Base-by-base conservation (phyloP, 2,797 vertebrate species). In the Tokudaia tokunoshimensis region DNA sequence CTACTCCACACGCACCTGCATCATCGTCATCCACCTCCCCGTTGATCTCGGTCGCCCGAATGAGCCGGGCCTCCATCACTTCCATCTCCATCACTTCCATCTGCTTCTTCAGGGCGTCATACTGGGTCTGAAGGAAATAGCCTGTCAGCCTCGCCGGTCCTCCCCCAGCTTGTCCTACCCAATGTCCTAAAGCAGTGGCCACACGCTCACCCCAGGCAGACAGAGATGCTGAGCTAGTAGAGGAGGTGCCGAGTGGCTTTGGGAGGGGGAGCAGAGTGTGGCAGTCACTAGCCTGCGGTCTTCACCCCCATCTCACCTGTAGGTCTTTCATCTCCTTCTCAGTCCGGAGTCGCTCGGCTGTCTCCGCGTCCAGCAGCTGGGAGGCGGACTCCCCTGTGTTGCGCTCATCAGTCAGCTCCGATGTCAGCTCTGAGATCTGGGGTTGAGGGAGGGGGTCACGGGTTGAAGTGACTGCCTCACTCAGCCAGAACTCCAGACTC, bases 81-180 rank as follows among this genome's bases (percentile, higher is more conserved):
- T 99, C 99, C 99, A 99, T 99, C 98, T 99, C 99, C 99, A 99
- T 99, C 0, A 99, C 99, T 92, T 99, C 99, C 99, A 99, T 99
- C 97, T 99, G 99, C 96, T 99, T 99, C 98, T 99, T 99, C 98
- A 99, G 99, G 26, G 98, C 98, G 92, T 99, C 99, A 0, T 99
- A 99, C 98, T 99, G 99, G 91, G 98, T 98, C 99, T 99, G 98
- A 9, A 72, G 89, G 65, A 96, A 85, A 24, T 26, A 14, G 57
- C n/a, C 90, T 17, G 15, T 0, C 1, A 94, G 91, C 15, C 22
- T 22, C 6, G 72, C 72, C 1, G 1, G 22, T 17, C 57, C 10
- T 6, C 15, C 76, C 52, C 8, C 29, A 52, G 22, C 76, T 17
- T 41, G 79, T 7, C 29, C 20, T 15, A 6, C 44, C 8, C 1